phyloP scores from a whole-genome alignment of 1,140 invertebrate species.

The Pseudoatta argentina region DNA sequence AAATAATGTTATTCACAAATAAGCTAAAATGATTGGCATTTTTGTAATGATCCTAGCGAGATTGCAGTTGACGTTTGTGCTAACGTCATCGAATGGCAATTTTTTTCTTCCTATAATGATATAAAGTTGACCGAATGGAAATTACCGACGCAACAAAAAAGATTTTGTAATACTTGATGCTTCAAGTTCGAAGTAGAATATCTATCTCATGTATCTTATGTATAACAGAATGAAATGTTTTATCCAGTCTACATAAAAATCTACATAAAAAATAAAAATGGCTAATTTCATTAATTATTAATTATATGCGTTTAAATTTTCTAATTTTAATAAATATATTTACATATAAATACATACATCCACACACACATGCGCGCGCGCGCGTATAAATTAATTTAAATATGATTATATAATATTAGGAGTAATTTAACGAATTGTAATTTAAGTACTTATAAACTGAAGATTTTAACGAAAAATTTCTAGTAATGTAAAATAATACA shows the following conservation, averaged over 20 bases:
- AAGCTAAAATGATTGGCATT: background rate
- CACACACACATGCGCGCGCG: no score
- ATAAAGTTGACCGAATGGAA: background rate
- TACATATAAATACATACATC: background rate
- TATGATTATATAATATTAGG: background rate
- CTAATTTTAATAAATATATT: conserved; percentile 2
- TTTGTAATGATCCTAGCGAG: background rate
- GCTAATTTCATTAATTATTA: background rate
- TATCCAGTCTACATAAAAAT: background rate
- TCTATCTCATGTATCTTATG: background rate
- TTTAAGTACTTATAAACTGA: background rate
- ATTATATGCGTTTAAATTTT: background rate
- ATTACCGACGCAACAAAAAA: background rate
- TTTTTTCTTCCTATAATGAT: conserved; percentile 7
- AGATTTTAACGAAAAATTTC: background rate
- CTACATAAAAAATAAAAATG: background rate
- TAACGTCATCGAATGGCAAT: background rate
- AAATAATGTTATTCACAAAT: background rate
- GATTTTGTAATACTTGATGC: background rate
- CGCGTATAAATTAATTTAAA: background rate
- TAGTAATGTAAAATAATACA: conserved; percentile 10
- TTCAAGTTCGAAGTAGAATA: background rate
- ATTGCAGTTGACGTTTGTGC: background rate
- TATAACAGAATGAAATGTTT: background rate
- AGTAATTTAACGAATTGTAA: background rate